Evolutionary conservation across 2,888 invertebrate species (phyloP), one percentile per base, ranked within the genome.

Genomic region (Agrenia bidenticulata): DNA sequence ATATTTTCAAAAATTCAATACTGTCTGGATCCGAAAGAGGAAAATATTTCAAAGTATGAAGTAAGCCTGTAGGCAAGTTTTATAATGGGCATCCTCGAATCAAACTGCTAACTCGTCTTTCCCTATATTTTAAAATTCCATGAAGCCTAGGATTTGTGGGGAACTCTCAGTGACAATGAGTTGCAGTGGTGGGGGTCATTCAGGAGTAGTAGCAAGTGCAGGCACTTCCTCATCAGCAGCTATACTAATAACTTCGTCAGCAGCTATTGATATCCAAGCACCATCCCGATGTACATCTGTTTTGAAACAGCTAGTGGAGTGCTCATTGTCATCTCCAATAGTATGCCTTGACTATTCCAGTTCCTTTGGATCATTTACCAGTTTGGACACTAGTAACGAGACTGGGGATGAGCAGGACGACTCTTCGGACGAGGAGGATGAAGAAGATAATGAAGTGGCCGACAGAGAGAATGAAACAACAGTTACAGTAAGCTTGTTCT

Each of bases 391-490:
- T 15, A 21, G 39, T 19, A 32, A 27, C 1, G 2, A 4, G 15
- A 50, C 55, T n/a, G 59, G 54, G 15, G 55, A 55, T 13, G 61
- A 61, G 1, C 56, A 67, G 15, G 57, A 57, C 1, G 61, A 61
- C 13, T 54, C 49, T 15, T 55, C 63, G n/a, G 66, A 66, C 21
- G 59, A 54, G 1, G 53, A 54, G 4, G 26, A 23, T 21, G 64
- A 61, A n/a, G 61, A 56, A 1, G 62, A 61, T 5, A 24, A 21
- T 21, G 54, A 51, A n/a, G 66, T 58, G 37, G 64, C 50, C 13
- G 61, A 51, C 11, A 58, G 62, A 23, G 66, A 62, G 15, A 42
- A 37, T 58, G 45, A 37, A 62, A 59, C 21, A 58, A 62, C 21
- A 42, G 19, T 41, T 17, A 53, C 7, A 15, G 32, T 24, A 15